Base-by-base conservation (phyloP, 2,113 vertebrate species). In the Pomatostomus ruficeps region DNA sequence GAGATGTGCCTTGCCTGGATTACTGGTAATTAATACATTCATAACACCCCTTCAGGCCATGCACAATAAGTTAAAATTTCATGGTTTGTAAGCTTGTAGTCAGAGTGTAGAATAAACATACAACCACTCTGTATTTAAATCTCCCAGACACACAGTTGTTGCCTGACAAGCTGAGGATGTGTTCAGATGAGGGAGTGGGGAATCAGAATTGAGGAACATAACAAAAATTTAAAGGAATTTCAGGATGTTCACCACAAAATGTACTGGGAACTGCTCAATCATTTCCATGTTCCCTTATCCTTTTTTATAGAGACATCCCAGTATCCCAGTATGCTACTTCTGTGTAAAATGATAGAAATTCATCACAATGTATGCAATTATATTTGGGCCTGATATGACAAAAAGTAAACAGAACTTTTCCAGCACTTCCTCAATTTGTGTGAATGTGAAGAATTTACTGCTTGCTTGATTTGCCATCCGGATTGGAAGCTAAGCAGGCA, bases 381-480 rank as follows among this genome's bases (percentile, higher is more conserved):
- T 58, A 89, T 80, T 88, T 71, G 59, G n/a, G 40, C 40, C 48
- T 75, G 21, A 49, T 33, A 72, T 9, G 33, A 78, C 48, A 78
- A 80, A 90, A 87, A 85, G 58, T 63, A 88, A 91, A 76, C 36
- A 35, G 54, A 85, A 91, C 24, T 91, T 94, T 77, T 42, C 46
- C 45, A 76, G 26, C 26, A 49, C 66, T 71, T 88, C 71, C 58
- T 93, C 46, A 66, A 5, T 83, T 87, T 14, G 2, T 74, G 22
- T 35, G 21, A 80, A 66, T 9, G 58, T 68, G 54, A 45, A 68
- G 52, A 77, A 78, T 84, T 70, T 63, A 93, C 68, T 82, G 57
- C 38, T 91, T 86, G 65, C 49, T 68, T 93, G 77, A 70, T 78
- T 93, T 94, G 68, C 88, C 76, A 79, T 85, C 80, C 87, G 74